A percentile compares a stretch with the other conserved stretches of the same genome.
These are phyloP conservation scores for Triplophysa tibetana DNA, from an alignment of 2,113 vertebrate species.

Conservation along the genomic window DNA sequence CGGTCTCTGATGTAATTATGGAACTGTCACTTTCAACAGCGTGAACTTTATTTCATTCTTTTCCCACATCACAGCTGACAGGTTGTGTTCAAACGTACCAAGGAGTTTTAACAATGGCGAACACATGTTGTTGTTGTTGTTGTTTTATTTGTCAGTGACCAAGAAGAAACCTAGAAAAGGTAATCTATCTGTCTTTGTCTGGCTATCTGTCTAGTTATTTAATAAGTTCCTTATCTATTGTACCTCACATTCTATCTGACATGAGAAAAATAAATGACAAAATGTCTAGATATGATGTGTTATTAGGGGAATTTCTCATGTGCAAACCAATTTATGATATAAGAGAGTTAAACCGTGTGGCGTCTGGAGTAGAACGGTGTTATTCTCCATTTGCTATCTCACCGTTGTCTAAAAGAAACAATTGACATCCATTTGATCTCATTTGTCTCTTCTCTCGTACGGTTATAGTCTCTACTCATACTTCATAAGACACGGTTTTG, in stretches of 20 bases:
- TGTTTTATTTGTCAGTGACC: neutral
- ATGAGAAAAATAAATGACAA: no score
- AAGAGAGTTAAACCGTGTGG: no score
- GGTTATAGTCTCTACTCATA: neutral
- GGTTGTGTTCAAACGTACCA: neutral
- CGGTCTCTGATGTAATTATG: constrained; percentile 17
- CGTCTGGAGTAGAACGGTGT: no score
- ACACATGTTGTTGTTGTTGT: neutral
- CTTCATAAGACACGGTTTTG: neutral
- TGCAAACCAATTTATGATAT: no score
- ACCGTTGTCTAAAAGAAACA: neutral
- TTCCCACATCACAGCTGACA: neutral
- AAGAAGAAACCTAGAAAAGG: neutral
- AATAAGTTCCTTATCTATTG: no score
- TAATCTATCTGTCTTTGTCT: no score
- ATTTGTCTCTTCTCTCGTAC: neutral
- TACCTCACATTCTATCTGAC: no score
- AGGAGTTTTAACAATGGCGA: neutral
- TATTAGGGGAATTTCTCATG: no score
- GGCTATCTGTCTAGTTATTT: no score
- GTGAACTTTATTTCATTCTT: constrained; percentile 35
- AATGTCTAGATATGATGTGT: no score
- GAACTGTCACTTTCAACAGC: constrained; percentile 27
- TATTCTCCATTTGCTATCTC: no score
- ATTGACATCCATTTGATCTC: neutral